Evolutionary conservation across 2,888 invertebrate species (phyloP), one percentile per base, ranked within the genome.

Genomic region (Epistrophe grossulariae): DNA sequence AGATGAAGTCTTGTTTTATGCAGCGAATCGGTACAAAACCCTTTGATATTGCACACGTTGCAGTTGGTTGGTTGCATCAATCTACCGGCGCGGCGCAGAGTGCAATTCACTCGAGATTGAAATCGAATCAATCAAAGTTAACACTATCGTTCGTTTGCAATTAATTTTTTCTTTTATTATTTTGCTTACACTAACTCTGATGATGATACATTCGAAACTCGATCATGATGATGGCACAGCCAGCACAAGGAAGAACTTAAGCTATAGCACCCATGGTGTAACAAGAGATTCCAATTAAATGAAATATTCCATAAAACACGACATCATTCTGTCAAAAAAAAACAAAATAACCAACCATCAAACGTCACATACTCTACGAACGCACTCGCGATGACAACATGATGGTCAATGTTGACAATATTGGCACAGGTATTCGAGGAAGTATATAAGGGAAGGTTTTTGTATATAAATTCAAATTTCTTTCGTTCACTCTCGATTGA

Each of bases 71-170:
- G 15, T 52, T 52, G 35, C 9, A 52, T 43, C 73, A 28, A 55
- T 40, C 35, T 9, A 7, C 35, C 57, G 48, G 55, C n/a, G n/a
- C n/a, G n/a, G n/a, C n/a, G n/a, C 68, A 50, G 50, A 24, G 73
- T 79, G 50, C 62, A 45, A 60, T 52, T 59, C 50, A 71, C 60
- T 68, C 64, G 35, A 70, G 78, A 85, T 85, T 70, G 62, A 57
- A 85, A 85, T 78, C 78, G 73, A 73, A 81, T 85, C 81, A 85
- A 85, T 85, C 84, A 85, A 73, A 70, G 60, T 68, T 78, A 78
- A 81, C 84, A 85, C 84, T 81, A 80, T 79, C 76, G 68, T 76
- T 68, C 48, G 9, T 55, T 68, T 74, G 59, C 66, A 80, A 76
- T 77, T 84, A 80, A 71, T 84, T 72, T 77, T 71, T 72, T 71